These are phyloP conservation scores for Capitulum mitella DNA, from an alignment of 2,888 invertebrate species.

Conservation along the genomic window DNA sequence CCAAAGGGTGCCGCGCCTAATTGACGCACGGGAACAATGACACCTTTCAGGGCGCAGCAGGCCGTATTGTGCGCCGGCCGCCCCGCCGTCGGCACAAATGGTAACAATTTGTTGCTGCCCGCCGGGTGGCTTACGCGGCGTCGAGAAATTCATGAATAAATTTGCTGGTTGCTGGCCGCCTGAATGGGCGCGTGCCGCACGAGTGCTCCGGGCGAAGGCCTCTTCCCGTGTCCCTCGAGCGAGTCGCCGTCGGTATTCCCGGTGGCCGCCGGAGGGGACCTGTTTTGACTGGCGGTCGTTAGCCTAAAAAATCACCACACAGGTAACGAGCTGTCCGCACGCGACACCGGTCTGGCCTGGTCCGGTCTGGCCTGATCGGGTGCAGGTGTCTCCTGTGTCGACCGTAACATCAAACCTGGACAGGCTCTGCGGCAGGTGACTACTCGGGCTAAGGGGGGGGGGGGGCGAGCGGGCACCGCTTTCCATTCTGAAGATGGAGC, in stretches of 20 bases:
- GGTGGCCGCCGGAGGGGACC: not conserved
- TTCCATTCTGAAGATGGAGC: no score
- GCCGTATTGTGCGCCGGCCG: not conserved
- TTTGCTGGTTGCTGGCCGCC: not conserved
- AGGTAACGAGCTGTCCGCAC: not conserved
- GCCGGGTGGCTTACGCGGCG: not conserved
- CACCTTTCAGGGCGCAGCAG: not conserved
- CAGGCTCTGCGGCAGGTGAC: no score
- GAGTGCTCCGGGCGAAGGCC: no score
- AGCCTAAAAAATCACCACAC: not conserved
- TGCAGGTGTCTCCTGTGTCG: no score
- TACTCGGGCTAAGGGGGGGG: no score
- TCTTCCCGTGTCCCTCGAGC: no score
- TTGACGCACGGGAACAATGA: not conserved
- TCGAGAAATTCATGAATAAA: conserved; percentile 7
- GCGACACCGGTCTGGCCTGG: no score
- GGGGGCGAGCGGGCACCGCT: no score
- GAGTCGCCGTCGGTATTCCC: no score
- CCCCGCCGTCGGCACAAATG: not conserved
- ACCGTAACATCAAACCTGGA: no score
- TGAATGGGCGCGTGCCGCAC: not conserved
- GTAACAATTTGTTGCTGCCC: conserved; percentile 13
- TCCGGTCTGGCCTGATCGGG: no score
- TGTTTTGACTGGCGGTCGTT: not conserved
- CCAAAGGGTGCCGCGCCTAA: conserved; percentile 15